A percentile compares a stretch with the other conserved stretches of the same genome.
Evolutionary conservation across 2,113 vertebrate genomes (phyloP).

Genomic region (Martes martes): DNA sequence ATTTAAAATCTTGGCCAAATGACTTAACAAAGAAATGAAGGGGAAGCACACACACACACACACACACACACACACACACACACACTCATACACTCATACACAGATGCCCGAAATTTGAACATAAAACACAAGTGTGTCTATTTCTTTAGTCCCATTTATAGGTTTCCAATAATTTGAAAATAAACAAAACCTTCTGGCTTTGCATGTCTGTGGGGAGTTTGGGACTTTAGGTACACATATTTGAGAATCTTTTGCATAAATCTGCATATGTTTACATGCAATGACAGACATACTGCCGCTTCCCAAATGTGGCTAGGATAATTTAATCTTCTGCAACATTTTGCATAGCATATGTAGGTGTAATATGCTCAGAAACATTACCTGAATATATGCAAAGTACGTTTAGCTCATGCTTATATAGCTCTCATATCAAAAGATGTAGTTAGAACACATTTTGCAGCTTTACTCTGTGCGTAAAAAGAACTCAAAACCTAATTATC

Average conservation of each 20-base stretch:
- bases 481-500: conserved; percentile 53
- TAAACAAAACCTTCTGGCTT: conserved; percentile 71
- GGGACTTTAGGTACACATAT: conserved; percentile 56
- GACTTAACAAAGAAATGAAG: neutral
- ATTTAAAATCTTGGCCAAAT: conserved; percentile 42
- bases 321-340: conserved; percentile 72
- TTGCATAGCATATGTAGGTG: conserved; percentile 55
- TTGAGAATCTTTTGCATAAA: conserved; percentile 68
- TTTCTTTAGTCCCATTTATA: conserved; percentile 59
- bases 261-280: conserved; percentile 66
- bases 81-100: neutral
- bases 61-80: neutral
- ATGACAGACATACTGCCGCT: conserved; percentile 63
- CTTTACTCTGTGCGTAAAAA: conserved; percentile 12
- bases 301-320: conserved; percentile 58
- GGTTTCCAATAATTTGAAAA: conserved; percentile 66
- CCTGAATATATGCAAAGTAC: conserved; percentile 63
- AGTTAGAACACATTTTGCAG: conserved; percentile 45
- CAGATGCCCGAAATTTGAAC: conserved; percentile 51
- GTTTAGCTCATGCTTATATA: conserved; percentile 58
- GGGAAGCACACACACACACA: neutral
- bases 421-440: conserved; percentile 40
- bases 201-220: conserved; percentile 54
- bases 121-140: conserved; percentile 13
- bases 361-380: conserved; percentile 65